Percentiles rank a stretch among this genome's conserved stretches.
phyloP scores from a whole-genome alignment of 2,113 vertebrate species.

The Strix aluco region DNA sequence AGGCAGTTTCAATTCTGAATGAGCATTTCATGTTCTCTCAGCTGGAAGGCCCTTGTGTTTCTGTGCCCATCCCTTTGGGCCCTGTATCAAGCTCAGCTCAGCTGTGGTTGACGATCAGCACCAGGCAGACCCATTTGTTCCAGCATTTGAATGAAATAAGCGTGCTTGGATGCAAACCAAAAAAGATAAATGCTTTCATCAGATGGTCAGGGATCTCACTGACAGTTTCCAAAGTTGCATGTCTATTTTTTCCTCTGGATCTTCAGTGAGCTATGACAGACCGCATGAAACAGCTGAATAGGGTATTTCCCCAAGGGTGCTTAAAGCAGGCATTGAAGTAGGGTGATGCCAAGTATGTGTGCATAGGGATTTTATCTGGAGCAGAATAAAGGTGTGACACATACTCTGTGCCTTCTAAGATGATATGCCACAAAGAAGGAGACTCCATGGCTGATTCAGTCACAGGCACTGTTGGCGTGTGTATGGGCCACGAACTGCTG shows the following conservation, averaged over 20 bases:
- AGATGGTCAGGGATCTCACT: not conserved
- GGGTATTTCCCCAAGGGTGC: not conserved
- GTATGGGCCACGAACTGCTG: not conserved
- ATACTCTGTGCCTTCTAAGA: not conserved
- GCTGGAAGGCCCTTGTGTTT: not conserved
- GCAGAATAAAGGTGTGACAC: not conserved
- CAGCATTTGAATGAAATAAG: conserved; percentile 12
- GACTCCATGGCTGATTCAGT: not conserved
- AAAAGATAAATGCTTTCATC: conserved; percentile 17
- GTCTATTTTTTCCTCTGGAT: not conserved
- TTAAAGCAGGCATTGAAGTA: not conserved
- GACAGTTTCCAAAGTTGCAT: not conserved
- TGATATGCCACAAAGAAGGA: not conserved
- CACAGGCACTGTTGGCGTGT: not conserved
- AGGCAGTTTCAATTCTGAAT: not conserved
- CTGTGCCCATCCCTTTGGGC: not conserved
- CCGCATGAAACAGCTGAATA: not conserved
- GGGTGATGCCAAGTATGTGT: not conserved
- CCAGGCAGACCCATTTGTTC: conserved; percentile 12
- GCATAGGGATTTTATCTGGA: not conserved
- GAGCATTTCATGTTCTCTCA: not conserved
- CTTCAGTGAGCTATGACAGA: not conserved
- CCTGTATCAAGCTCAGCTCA: not conserved
- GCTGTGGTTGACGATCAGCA: not conserved
- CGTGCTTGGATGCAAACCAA: not conserved